A percentile compares a stretch with the other conserved stretches of the same genome.
Conservation (phyloP, 2,113 vertebrate genomes). For the Paedocypris sp. region DNA sequence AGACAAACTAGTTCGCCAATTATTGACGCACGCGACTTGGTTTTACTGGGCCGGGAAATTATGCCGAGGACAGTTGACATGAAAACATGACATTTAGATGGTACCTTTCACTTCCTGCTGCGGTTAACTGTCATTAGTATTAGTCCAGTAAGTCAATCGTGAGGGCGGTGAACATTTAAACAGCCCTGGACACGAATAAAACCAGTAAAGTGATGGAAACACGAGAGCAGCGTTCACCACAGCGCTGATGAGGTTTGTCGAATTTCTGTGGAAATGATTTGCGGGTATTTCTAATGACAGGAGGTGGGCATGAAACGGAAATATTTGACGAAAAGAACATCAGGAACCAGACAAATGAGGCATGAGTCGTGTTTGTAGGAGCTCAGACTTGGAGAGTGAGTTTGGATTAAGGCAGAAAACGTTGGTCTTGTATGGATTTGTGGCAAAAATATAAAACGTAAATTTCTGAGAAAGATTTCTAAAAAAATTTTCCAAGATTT, state of each 20-base stretch:
- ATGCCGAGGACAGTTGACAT: conserved; percentile 22
- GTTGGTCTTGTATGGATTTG: too few relatives aligned
- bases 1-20: conserved; percentile 45
- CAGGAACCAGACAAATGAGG: too few relatives aligned
- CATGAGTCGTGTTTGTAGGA: conserved; percentile 16
- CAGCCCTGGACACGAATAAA: conserved; percentile 10
- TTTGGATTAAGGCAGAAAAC: too few relatives aligned
- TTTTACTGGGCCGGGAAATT: conserved; percentile 27
- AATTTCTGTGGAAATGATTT: conserved; percentile 69
- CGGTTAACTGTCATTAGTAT: conserved; percentile 20
- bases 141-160: conserved; percentile 37
- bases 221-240: conserved; percentile 22
- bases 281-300: too few relatives aligned
- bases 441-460: too few relatives aligned
- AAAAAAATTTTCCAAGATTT: too few relatives aligned
- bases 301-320: too few relatives aligned
- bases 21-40: conserved; percentile 34
- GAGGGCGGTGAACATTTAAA: conserved; percentile 17
- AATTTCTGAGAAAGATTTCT: too few relatives aligned
- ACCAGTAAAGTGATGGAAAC: not conserved
- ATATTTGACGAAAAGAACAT: too few relatives aligned
- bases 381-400: conserved; percentile 10
- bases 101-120: conserved; percentile 24
- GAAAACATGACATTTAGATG: conserved; percentile 31
- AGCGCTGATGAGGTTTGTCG: too few relatives aligned